Evolutionary conservation across 2,113 vertebrate species (phyloP), one percentile per base, ranked within the genome.

Genomic region (Carassius gibelio): DNA sequence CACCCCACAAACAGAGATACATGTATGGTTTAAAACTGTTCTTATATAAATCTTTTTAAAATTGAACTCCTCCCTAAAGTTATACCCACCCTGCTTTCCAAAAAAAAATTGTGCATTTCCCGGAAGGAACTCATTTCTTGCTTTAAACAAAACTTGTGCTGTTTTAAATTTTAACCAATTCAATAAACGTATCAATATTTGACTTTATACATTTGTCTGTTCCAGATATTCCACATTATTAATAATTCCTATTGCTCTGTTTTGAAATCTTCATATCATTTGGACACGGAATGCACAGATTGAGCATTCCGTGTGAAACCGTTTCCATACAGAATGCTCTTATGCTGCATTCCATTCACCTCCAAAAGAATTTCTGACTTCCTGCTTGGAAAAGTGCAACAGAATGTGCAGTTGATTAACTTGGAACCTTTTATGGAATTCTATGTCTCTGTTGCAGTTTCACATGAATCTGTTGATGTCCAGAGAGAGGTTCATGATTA

Each of bases 291-390:
- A 42, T 42, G 42, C 42, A 42, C 42, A 42, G 42, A 42, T 42
- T 42, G 42, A 42, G 8, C 42, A 42, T 42, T 42, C 38, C 8
- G 42, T 42, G 42, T 42, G 42, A 42, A 42, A 42, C 42, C 8
- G 42, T 8, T 45, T 10, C 10, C 45, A 13, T 4, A 57, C 61
- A 19, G 23, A 57, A 52, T 15, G 8, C 21, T 61, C 36, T 78
- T 13, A 72, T 55, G 10, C 7, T 57, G 30, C 52, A 77, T 79
- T 50, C 34, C 34, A 50, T 75, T 79, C 55, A n/a, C 15, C 76
- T 61, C 30, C 21, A 79, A 76, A 76, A 52, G 45, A 76, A 76
- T 55, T 79, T 79, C 30, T 17, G n/a, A 59, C 34, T 61, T 61
- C 55, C 76, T 61, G 26, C 15, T 55, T 57, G 52, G 76, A 61